Conservation (phyloP, 2,113 vertebrate genomes). For the Charina bottae region DNA sequence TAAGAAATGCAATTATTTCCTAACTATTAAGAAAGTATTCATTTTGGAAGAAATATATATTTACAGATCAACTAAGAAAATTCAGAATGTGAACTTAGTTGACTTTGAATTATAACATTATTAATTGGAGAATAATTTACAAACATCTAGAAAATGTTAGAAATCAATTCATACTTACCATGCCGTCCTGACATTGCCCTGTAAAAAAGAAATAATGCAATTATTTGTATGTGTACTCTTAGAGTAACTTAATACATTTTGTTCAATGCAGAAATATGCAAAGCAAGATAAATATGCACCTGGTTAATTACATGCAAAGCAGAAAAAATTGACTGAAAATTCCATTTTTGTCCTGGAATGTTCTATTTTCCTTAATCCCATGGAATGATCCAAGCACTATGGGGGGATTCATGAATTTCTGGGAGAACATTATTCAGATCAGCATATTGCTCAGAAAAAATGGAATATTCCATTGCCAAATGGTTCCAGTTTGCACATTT, state of each 20-base stretch:
- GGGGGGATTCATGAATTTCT: too few species aligned
- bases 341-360: neutral
- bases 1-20: neutral
- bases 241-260: slow-evolving; percentile 27
- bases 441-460: too few species aligned
- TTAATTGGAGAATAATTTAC: slow-evolving; percentile 9
- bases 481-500: too few species aligned
- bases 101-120: slow-evolving; percentile 31
- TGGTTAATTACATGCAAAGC: slow-evolving; percentile 2
- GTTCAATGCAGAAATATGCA: neutral
- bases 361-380: too few species aligned
- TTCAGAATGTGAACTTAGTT: slow-evolving; percentile 22
- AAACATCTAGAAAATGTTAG: slow-evolving; percentile 38
- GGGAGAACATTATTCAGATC: too few species aligned
- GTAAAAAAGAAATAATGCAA: slow-evolving; percentile 24
- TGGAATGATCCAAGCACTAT: too few species aligned
- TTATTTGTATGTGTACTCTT: slow-evolving; percentile 6
- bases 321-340: neutral
- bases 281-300: slow-evolving; percentile 21
- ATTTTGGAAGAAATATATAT: neutral
- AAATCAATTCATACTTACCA: slow-evolving; percentile 77
- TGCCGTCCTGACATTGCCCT: slow-evolving; percentile 95
- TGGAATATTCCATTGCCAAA: too few species aligned
- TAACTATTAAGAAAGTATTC: neutral
- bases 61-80: slow-evolving; percentile 25